Conservation (phyloP, 2,113 vertebrate genomes). For the Naja naja region DNA sequence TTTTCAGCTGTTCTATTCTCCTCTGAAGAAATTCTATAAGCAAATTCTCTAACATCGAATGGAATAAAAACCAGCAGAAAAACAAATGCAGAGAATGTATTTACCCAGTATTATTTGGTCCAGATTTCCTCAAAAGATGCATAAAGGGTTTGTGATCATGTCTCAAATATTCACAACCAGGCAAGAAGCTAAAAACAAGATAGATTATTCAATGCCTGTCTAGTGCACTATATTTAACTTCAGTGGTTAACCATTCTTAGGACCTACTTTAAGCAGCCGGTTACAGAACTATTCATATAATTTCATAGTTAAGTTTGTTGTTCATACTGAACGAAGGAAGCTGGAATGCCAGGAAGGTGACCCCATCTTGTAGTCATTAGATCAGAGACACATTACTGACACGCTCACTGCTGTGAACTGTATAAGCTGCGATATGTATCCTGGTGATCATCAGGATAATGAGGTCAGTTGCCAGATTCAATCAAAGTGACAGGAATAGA, state of each 20-base stretch:
- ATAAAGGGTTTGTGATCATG: neutral
- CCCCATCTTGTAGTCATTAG: conserved; percentile 27
- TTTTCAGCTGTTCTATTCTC: neutral
- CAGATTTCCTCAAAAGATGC: neutral
- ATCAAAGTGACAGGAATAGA: conserved; percentile 34
- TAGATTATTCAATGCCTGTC: neutral
- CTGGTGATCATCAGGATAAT: neutral
- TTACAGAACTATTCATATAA: neutral
- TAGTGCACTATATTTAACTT: neutral
- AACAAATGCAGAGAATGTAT: neutral
- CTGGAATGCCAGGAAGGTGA: conserved; percentile 14
- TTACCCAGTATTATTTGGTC: neutral
- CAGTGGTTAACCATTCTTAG: neutral
- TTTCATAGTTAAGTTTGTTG: conserved; percentile 8
- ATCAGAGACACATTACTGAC: conserved; percentile 25
- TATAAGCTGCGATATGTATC: neutral
- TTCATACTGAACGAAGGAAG: conserved; percentile 32
- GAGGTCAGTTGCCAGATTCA: conserved; percentile 38
- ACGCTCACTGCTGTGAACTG: conserved; percentile 24
- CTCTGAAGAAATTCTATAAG: neutral
- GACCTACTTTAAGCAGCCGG: neutral
- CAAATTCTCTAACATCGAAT: neutral
- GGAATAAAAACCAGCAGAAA: neutral
- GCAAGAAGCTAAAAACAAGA: neutral
- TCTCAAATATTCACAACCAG: neutral